phyloP scores from a whole-genome alignment of 2,113 vertebrate species.

The Tapirus terrestris region DNA sequence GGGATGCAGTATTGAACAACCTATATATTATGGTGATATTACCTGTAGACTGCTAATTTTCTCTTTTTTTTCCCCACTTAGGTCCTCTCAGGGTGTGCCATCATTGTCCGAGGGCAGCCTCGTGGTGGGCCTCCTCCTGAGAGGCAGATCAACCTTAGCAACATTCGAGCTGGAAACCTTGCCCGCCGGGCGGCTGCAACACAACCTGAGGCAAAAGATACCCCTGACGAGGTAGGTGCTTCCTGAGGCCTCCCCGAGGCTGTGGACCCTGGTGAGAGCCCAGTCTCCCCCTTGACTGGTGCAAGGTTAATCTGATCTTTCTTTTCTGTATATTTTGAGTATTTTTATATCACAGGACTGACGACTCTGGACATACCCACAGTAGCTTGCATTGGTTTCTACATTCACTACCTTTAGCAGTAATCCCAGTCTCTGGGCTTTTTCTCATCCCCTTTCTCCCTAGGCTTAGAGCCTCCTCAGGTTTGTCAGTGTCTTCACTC shows the following conservation, averaged over 20 bases:
- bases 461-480: not conserved
- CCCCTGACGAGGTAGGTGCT: slow-evolving; percentile 92
- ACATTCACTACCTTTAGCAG: not conserved
- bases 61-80: slow-evolving; percentile 56
- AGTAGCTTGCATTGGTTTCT: not conserved
- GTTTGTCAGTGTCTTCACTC: not conserved
- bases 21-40: not conserved
- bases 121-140: slow-evolving; percentile 96
- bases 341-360: not conserved
- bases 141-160: slow-evolving; percentile 98
- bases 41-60: not conserved
- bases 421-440: not conserved
- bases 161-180: slow-evolving; percentile 93
- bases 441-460: not conserved
- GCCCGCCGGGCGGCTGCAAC: slow-evolving; percentile 91
- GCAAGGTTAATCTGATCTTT: not conserved
- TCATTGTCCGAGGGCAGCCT: slow-evolving; percentile 97
- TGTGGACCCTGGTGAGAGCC: not conserved
- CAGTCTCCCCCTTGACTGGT: not conserved
- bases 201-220: slow-evolving; percentile 94
- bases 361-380: not conserved
- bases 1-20: not conserved
- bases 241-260: not conserved
- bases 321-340: not conserved
- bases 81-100: slow-evolving; percentile 98